Conservation (phyloP, 1,140 invertebrate genomes). For the Apis laboriosa region DNA sequence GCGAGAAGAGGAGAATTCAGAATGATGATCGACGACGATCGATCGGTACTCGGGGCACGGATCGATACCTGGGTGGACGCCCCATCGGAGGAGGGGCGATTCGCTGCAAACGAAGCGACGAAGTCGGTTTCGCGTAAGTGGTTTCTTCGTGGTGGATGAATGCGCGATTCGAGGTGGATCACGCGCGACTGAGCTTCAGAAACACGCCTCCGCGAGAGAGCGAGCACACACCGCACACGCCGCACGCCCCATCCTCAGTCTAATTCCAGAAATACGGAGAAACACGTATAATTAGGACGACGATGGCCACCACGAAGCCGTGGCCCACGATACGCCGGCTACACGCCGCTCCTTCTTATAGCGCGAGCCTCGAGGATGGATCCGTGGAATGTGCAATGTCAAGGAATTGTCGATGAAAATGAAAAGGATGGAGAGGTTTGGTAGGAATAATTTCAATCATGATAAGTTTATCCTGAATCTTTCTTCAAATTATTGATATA, state of each 20-base stretch:
- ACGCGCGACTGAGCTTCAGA: slow-evolving; percentile 74
- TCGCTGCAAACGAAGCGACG: not conserved
- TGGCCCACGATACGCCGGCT: slow-evolving; percentile 14
- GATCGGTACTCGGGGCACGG: slow-evolving; percentile 23
- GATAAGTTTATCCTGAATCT: too few species aligned
- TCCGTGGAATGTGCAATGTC: slow-evolving; percentile 31
- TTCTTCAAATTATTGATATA: too few species aligned
- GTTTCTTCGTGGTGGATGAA: slow-evolving; percentile 41
- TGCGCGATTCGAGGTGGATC: slow-evolving; percentile 73
- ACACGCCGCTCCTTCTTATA: not conserved
- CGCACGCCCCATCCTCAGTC: slow-evolving; percentile 68
- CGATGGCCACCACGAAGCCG: slow-evolving; percentile 47
- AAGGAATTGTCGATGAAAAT: not conserved
- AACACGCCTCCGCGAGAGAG: slow-evolving; percentile 54
- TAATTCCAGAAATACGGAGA: slow-evolving; percentile 79
- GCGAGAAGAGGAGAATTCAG: not conserved
- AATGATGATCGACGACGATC: slow-evolving; percentile 13
- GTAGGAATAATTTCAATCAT: too few species aligned
- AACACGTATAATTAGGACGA: slow-evolving; percentile 74
- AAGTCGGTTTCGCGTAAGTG: slow-evolving; percentile 11
- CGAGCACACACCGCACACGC: slow-evolving; percentile 10
- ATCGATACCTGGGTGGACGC: slow-evolving; percentile 49
- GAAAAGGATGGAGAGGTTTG: too few species aligned
- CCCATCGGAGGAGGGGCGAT: slow-evolving; percentile 41
- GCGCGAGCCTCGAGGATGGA: not conserved